phyloP scores from a whole-genome alignment of 1,140 invertebrate species.

The Drosophila bifasciata region DNA sequence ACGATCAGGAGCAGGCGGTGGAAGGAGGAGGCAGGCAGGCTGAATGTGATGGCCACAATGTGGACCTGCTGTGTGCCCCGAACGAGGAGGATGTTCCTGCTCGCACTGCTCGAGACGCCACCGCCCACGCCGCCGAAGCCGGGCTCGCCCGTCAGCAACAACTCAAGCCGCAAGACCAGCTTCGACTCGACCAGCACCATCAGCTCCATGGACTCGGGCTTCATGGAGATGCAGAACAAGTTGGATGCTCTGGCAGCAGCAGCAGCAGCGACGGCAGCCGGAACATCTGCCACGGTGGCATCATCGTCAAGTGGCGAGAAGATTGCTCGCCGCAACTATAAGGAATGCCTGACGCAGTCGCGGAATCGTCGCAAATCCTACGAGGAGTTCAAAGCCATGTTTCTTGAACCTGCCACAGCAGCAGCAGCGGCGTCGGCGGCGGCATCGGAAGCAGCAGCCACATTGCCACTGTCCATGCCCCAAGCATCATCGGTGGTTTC shows the following conservation, averaged over 20 bases:
- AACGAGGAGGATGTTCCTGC: constrained; percentile 53
- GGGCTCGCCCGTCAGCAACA: constrained; percentile 60
- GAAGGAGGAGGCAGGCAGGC: neutral
- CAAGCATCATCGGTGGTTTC: constrained; percentile 10
- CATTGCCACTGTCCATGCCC: constrained; percentile 17
- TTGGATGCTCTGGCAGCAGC: constrained; percentile 69
- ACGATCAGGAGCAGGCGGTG: constrained; percentile 43
- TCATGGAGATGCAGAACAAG: constrained; percentile 83
- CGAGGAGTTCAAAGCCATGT: constrained; percentile 84
- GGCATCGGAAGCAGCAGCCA: constrained; percentile 44
- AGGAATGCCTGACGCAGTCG: constrained; percentile 82
- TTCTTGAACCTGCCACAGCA: constrained; percentile 46
- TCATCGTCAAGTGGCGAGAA: constrained; percentile 55
- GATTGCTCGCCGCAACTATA: constrained; percentile 71
- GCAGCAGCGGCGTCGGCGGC: constrained; percentile 22
- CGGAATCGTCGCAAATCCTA: constrained; percentile 83
- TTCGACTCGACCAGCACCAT: constrained; percentile 83
- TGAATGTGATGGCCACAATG: constrained; percentile 30
- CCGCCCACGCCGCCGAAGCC: constrained; percentile 63
- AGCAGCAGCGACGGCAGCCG: constrained; percentile 13
- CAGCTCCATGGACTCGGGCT: constrained; percentile 84
- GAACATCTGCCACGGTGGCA: neutral
- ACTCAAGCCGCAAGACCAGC: constrained; percentile 82
- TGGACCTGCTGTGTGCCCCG: constrained; percentile 68
- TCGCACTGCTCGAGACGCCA: constrained; percentile 43